Conservation (phyloP, 2,888 invertebrate genomes). For the Cistogaster globosa region DNA sequence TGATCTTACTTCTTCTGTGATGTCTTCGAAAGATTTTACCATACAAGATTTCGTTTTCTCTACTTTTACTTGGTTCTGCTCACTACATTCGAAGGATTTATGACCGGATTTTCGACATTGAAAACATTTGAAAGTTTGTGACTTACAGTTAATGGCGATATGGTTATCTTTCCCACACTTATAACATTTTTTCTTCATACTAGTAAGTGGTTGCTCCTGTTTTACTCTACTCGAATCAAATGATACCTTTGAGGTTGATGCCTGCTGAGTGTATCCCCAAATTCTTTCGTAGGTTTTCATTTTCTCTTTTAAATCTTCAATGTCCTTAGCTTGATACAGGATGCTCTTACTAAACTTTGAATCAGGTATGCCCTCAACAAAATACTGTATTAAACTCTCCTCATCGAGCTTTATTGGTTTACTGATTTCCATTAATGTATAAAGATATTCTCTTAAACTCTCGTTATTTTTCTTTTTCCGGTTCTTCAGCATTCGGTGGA, state of each 20-base stretch:
- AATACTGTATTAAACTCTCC: constrained; percentile 9
- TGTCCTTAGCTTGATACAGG: constrained; percentile 21
- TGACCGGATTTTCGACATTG: not conserved
- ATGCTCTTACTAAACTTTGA: constrained; percentile 13
- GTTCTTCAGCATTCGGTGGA: not conserved
- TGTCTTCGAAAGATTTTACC: not conserved
- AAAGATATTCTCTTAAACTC: not conserved
- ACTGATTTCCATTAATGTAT: no score
- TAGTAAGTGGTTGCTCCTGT: not conserved
- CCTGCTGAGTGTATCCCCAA: no score
- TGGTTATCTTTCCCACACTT: constrained; percentile 9
- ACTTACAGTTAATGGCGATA: not conserved
- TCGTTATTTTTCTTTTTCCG: not conserved
- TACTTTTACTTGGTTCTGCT: not conserved
- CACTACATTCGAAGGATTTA: not conserved
- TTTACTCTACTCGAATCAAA: no score
- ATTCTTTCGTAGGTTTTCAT: no score
- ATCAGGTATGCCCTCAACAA: constrained; percentile 41
- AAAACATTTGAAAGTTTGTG: not conserved
- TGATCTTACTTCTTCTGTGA: no score
- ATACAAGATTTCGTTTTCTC: not conserved
- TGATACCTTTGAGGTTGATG: no score
- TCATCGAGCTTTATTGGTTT: no score
- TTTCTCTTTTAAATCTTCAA: no score
- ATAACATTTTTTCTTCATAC: constrained; percentile 1